Conservation (phyloP, 2,888 invertebrate species). For the Nephrotoma guestfalica region DNA sequence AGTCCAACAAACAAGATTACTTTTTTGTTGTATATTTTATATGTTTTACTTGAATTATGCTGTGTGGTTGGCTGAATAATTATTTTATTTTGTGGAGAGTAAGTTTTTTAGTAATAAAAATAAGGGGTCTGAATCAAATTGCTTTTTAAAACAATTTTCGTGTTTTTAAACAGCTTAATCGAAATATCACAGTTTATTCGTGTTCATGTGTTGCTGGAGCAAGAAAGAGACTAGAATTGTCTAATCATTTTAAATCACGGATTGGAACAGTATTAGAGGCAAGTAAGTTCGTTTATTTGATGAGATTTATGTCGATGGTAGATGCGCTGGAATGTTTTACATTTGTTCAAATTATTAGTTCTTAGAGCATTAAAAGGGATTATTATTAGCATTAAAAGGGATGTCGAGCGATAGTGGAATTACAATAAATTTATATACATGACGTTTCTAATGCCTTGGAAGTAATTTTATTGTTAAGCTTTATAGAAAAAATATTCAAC, state of each 20-base stretch:
- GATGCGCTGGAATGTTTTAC: background rate
- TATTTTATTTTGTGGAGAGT: background rate
- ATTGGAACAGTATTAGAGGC: too few species aligned
- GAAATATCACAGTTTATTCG: background rate
- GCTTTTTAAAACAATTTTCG: background rate
- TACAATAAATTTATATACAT: too few species aligned
- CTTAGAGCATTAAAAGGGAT: too few species aligned
- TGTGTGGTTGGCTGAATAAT: background rate
- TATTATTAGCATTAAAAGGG: too few species aligned
- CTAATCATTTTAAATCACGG: too few species aligned
- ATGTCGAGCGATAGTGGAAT: too few species aligned
- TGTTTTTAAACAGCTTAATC: background rate
- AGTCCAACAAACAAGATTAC: background rate
- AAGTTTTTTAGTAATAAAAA: background rate
- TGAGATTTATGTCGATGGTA: background rate
- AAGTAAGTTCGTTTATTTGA: background rate
- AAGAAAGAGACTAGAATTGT: too few species aligned
- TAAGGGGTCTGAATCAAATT: background rate
- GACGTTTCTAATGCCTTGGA: too few species aligned
- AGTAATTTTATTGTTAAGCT: too few species aligned
- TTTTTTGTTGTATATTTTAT: background rate
- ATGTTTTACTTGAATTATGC: background rate
- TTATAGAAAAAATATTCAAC: too few species aligned
- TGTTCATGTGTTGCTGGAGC: background rate
- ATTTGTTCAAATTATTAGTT: too few species aligned